Base-by-base conservation (phyloP, 2,797 vertebrate genomes). In the Gambelia wislizenii region DNA sequence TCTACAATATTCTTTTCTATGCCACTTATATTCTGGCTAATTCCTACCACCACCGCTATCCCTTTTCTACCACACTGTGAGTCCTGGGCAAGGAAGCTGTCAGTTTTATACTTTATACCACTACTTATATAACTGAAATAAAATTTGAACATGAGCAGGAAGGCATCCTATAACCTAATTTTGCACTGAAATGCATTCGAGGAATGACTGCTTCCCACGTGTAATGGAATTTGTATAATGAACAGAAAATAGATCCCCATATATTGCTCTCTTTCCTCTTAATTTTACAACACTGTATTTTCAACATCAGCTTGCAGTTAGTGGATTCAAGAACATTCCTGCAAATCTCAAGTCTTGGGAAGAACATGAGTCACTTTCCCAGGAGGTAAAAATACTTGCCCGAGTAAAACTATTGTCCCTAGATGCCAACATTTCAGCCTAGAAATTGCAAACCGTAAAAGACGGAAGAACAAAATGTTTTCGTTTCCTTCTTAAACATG, bases 381-480 rank as follows among this genome's bases (percentile, higher is more conserved):
- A 70, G 81, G 74, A 22, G 75, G 83, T 16, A 54, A 87, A 93
- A 83, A 88, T 42, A 83, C 88, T 87, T 74, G 79, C 86, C 95
- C 89, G 89, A 87, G 86, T 90, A 79, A 94, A 92, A 87, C 89
- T 91, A 33, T 20, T 90, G 91, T 90, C 95, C 91, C 78, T 87
- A 61, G 47, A 93, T 89, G 94, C 87, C 83, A 95, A 89, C 85
- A 84, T 93, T 94, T 92, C 89, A 76, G 89, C 52, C 77, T 67
- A 94, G 77, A 93, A 92, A 42, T 85, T 91, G 90, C 88, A 52
- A 80, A 14, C 59, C 87, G 89, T 86, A 89, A 61, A 91, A 78
- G 86, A 92, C 89, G 89, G 89, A 94, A 95, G 76, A 92, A 91
- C 90, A 95, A 90, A 95, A 94, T 87, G 80, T 91, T 95, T 96